Evolutionary conservation across 2,888 invertebrate genomes (phyloP), one percentile per base, ranked within the genome.

Genomic region (Celastrina argiolus): DNA sequence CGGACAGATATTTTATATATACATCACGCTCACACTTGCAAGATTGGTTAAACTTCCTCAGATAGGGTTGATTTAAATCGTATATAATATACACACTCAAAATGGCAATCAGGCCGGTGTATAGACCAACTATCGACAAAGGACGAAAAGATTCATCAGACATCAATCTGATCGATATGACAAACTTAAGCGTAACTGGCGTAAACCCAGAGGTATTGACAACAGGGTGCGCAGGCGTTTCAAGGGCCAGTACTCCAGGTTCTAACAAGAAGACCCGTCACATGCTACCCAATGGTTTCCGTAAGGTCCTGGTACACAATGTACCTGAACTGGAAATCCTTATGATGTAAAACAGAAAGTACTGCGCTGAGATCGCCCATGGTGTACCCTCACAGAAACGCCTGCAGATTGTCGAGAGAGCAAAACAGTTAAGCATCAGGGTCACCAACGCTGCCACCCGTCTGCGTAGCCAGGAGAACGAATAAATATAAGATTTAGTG

Each of bases 161-260:
- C 99, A 99, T 91, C 99, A 99, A 90, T 98, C 98, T 81, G 99
- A 99, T 92, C 95, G 99, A 85, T 99, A 99, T 95, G 95, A 95
- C 75, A 98, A 98, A 92, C 93, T 99, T 75, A 97, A 96, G 94
- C 94, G 96, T 76, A 98, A 97, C 94, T 99, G 99, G 99, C 96
- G 99, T 85, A 99, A 99, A 92, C 99, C 99, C 22, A 99, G 99
- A 93, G 99, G 92, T 97, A 99, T 99, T 91, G 99, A 99, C 92
- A 99, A 99, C 95, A 95, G 99, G 91, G 99, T 99, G 63, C 95
- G 99, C 76, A 96, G 99, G 85, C 95, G 99, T 77, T 99, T 99
- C 93, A 99, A 99, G 96, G 99, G 99, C 36, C 99, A 99, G 85
- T 98, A 96, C 84, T 92, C 97, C 92, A 99, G 99, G 99, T 75